Evolutionary conservation across 1,140 invertebrate species (phyloP).

Genomic region (Brachionus asplanchnoidis): DNA sequence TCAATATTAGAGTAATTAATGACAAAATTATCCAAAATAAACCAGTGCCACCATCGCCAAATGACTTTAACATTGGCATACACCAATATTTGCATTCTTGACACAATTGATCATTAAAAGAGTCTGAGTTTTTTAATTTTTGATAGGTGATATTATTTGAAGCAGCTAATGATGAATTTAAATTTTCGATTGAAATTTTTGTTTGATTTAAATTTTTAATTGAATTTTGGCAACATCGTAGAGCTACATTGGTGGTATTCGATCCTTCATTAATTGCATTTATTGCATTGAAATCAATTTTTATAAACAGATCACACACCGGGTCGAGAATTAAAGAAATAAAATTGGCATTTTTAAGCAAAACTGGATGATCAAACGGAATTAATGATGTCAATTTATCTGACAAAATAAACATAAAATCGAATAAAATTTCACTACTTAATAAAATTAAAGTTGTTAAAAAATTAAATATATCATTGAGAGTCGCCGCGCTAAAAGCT

Average conservation of each 20-base stretch:
- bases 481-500: conserved; percentile 62
- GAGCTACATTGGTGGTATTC: neutral
- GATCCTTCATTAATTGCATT: neutral
- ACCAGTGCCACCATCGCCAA: conserved; percentile 33
- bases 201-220: neutral
- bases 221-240: conserved; percentile 6
- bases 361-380: neutral
- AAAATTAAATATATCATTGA: conserved; percentile 64
- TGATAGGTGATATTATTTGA: neutral
- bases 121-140: neutral
- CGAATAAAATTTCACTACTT: conserved; percentile 54
- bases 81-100: conserved; percentile 19
- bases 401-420: neutral
- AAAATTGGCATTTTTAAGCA: conserved; percentile 1
- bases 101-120: neutral
- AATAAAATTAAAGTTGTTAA: conserved; percentile 59
- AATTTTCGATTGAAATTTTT: neutral
- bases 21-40: conserved; percentile 34
- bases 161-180: neutral
- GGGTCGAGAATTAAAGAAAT: neutral
- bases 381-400: neutral
- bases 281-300: neutral
- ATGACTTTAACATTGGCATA: conserved; percentile 16
- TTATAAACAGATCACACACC: conserved; percentile 2
- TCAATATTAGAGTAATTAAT: neutral